Evolutionary conservation across 2,113 vertebrate species (phyloP).

Genomic region (Eidolon helvum): DNA sequence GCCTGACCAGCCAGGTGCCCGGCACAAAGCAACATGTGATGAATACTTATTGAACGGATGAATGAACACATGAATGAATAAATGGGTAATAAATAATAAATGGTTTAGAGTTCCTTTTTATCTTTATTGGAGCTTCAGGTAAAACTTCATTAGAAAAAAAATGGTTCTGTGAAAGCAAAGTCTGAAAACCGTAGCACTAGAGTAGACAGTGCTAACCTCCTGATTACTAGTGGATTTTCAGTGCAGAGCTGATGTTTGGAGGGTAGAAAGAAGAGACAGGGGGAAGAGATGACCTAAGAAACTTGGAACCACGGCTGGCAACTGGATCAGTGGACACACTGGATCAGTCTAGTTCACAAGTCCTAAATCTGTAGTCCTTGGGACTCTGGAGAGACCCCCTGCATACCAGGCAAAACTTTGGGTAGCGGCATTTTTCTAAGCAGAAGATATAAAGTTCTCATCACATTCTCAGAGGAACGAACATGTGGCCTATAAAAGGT

Average conservation of each 20-base stretch:
- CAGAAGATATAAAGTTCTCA: constrained; percentile 4
- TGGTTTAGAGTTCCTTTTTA: background rate
- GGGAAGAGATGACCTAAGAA: background rate
- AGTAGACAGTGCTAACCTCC: background rate
- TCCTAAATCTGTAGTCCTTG: background rate
- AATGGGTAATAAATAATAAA: background rate
- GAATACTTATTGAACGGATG: background rate
- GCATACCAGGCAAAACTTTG: background rate
- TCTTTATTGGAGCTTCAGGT: background rate
- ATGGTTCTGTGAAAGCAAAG: background rate
- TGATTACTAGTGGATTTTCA: background rate
- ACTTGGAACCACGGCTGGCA: background rate
- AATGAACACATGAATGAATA: background rate
- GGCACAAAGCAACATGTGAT: background rate
- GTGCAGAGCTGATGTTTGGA: background rate
- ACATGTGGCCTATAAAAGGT: background rate
- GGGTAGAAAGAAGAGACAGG: background rate
- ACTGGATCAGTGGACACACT: background rate
- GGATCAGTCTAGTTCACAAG: background rate
- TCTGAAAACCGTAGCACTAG: background rate
- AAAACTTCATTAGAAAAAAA: background rate
- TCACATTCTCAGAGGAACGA: background rate
- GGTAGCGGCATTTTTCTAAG: background rate
- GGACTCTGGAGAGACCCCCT: background rate
- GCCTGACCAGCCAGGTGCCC: background rate